Evolutionary conservation across 2,888 invertebrate species (phyloP).

Genomic region (Smittia aterrima): DNA sequence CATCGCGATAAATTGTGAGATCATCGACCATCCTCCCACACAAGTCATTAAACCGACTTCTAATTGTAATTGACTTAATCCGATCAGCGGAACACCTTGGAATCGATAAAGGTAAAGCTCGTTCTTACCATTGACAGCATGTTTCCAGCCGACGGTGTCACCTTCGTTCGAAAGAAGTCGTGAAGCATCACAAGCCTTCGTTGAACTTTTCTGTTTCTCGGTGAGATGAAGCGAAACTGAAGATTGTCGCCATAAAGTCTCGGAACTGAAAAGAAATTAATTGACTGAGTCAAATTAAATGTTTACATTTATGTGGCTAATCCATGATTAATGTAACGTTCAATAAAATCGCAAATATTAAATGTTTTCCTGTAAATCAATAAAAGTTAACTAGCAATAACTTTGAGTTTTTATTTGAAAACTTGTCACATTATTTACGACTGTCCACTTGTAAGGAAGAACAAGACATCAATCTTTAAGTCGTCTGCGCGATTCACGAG

Average conservation of each 20-base stretch:
- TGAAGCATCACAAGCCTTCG: constrained; percentile 73
- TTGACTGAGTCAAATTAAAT: neutral
- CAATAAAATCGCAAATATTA: neutral
- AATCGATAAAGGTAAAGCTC: neutral
- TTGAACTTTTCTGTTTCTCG: constrained; percentile 61
- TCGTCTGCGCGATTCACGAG: neutral
- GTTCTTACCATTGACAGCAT: constrained; percentile 75
- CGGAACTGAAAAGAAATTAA: constrained; percentile 55
- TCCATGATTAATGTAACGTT: constrained; percentile 14
- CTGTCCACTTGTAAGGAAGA: too few species aligned
- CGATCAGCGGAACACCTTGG: neutral
- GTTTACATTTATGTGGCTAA: neutral
- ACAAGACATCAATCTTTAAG: neutral
- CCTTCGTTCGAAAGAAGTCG: constrained; percentile 73
- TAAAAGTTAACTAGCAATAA: too few species aligned
- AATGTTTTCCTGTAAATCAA: too few species aligned
- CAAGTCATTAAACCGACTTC: neutral
- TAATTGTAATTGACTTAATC: neutral
- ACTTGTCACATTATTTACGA: too few species aligned
- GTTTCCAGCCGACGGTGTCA: constrained; percentile 72
- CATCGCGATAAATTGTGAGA: neutral
- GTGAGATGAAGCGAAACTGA: constrained; percentile 58
- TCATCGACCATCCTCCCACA: neutral
- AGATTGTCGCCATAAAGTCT: constrained; percentile 60
- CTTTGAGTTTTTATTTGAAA: too few species aligned